These are phyloP conservation scores for Condylura cristata DNA, from an alignment of 2,113 vertebrate species.

Conservation along the genomic window DNA sequence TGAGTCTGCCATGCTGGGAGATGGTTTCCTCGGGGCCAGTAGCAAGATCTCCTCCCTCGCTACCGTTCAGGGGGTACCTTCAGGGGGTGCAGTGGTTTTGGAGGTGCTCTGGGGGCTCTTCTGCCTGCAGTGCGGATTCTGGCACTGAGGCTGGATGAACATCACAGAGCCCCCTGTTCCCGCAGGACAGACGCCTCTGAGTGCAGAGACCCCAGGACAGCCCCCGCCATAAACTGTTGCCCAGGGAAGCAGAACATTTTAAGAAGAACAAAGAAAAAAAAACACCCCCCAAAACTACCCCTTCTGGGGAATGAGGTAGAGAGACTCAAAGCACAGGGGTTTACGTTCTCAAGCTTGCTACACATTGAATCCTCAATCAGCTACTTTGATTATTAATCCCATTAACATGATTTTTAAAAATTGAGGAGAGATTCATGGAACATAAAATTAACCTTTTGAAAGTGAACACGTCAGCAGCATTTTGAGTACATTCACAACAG, in stretches of 20 bases:
- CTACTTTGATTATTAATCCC: not conserved
- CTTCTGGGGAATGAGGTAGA: not conserved
- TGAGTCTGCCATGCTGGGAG: not conserved
- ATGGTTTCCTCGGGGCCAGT: not conserved
- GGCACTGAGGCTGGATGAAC: accelerated
- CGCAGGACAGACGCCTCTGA: no score
- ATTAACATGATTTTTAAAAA: not conserved
- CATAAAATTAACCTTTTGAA: not conserved
- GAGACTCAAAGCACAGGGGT: not conserved
- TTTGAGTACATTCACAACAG: not conserved
- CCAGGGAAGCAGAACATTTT: not conserved
- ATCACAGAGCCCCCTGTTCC: accelerated
- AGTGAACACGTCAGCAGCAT: not conserved
- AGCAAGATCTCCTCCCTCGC: not conserved
- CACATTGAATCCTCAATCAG: not conserved
- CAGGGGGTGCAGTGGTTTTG: not conserved
- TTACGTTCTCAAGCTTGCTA: not conserved
- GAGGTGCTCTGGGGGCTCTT: not conserved
- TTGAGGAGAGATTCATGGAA: not conserved
- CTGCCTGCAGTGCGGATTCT: not conserved
- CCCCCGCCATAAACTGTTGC: not conserved
- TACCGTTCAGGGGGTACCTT: not conserved
- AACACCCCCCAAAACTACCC: no score
- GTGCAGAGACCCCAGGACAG: not conserved
- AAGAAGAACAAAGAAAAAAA: not conserved